A percentile compares a stretch with the other conserved stretches of the same genome.
Conservation (phyloP, 2,797 vertebrate species). For the Nyctibius grandis region DNA sequence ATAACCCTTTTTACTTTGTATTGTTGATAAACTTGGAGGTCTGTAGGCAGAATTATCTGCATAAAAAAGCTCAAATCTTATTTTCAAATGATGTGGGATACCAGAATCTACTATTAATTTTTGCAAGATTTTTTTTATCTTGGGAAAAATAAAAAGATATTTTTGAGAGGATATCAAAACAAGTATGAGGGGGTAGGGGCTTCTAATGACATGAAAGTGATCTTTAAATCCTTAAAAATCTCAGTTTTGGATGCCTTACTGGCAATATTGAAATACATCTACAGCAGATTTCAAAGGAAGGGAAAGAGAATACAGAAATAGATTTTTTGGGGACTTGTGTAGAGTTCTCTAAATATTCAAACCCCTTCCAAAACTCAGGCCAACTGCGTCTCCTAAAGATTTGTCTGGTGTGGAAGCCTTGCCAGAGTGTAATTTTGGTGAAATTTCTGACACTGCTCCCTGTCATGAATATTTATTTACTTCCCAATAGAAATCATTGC, state of each 20-base stretch:
- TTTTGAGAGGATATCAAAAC: not conserved
- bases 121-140: not conserved
- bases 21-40: not conserved
- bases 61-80: not conserved
- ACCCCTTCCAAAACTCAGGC: not conserved
- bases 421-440: conserved; percentile 65
- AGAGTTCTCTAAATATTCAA: not conserved
- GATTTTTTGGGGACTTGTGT: not conserved
- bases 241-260: not conserved
- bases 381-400: conserved; percentile 9
- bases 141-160: not conserved
- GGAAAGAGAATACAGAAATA: not conserved
- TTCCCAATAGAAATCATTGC: conserved; percentile 80
- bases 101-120: not conserved
- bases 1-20: not conserved
- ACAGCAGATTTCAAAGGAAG: not conserved
- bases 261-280: not conserved
- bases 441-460: conserved; percentile 73
- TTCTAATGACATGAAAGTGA: not conserved
- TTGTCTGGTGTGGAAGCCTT: conserved; percentile 35
- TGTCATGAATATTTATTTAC: conserved; percentile 83
- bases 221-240: not conserved
- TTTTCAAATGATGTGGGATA: not conserved
- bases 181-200: accelerated
- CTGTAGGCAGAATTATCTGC: not conserved